A percentile compares a stretch with the other conserved stretches of the same genome.
Evolutionary conservation across 2,113 vertebrate genomes (phyloP).

Genomic region (Alces alces): DNA sequence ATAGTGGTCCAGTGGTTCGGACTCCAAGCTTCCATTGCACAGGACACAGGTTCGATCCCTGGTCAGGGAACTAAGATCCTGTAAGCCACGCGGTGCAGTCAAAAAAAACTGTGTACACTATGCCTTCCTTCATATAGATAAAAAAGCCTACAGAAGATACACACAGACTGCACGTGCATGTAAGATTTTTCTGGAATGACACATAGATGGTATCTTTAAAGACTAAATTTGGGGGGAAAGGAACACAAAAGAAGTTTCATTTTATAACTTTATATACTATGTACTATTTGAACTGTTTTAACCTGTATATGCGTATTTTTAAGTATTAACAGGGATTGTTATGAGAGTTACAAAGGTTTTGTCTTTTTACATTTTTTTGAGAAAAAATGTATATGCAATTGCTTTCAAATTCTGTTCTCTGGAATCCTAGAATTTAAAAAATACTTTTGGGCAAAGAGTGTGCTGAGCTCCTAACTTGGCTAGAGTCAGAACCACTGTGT

Average conservation of each 20-base stretch:
- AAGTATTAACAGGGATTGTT: neutral
- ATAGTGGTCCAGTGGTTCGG: neutral
- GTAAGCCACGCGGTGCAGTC: neutral
- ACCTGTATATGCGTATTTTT: neutral
- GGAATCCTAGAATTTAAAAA: neutral
- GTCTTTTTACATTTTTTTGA: neutral
- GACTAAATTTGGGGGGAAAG: neutral
- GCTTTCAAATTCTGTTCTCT: neutral
- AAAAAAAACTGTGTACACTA: neutral
- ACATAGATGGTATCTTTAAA: neutral
- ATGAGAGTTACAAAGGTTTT: neutral
- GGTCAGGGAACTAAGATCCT: neutral
- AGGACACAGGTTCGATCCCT: neutral
- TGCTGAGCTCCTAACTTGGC: neutral
- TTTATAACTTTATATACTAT: neutral
- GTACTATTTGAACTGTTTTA: neutral
- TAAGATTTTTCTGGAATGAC: neutral
- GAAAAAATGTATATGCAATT: neutral
- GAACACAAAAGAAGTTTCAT: neutral
- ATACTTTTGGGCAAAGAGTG: neutral
- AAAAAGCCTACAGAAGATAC: neutral
- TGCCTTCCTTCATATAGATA: neutral
- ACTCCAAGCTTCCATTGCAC: neutral
- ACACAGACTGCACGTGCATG: neutral
- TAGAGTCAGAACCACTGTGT: fast-evolving